A percentile compares a stretch with the other conserved stretches of the same genome.
Conservation (phyloP, 2,888 invertebrate genomes). For the Torymus auratus region DNA sequence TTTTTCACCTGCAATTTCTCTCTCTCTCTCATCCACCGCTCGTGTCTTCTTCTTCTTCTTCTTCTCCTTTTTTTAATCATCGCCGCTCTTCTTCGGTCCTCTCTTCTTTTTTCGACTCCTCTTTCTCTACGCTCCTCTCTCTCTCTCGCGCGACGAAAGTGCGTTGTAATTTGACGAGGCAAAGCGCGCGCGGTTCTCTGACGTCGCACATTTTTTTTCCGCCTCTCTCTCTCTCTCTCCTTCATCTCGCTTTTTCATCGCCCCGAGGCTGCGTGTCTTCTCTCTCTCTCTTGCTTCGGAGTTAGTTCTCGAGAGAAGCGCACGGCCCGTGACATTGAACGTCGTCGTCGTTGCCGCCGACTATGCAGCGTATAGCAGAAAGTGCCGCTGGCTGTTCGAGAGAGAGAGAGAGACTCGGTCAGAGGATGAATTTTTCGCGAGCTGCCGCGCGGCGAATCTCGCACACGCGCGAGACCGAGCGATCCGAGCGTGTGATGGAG, state of each 20-base stretch:
- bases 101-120: slow-evolving; percentile 15
- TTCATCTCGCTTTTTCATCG: slow-evolving; percentile 43
- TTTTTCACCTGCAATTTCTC: slow-evolving; percentile 24
- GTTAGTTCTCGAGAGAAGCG: neutral
- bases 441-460: no score
- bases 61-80: slow-evolving; percentile 2
- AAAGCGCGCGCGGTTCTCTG: slow-evolving; percentile 37
- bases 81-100: neutral
- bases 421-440: slow-evolving; percentile 12
- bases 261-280: slow-evolving; percentile 21
- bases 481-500: slow-evolving; percentile 17
- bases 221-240: neutral
- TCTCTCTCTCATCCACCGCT: neutral
- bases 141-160: slow-evolving; percentile 41
- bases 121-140: neutral
- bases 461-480: slow-evolving; percentile 9
- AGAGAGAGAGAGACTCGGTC: neutral
- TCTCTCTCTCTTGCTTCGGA: neutral
- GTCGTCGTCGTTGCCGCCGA: slow-evolving; percentile 21
- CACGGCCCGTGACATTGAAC: slow-evolving; percentile 52
- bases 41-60: neutral
- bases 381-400: slow-evolving; percentile 29
- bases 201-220: slow-evolving; percentile 51
- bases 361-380: slow-evolving; percentile 5
- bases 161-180: slow-evolving; percentile 57